Evolutionary conservation across 2,113 vertebrate species (phyloP).

Genomic region (Pelvicachromis taeniatus): DNA sequence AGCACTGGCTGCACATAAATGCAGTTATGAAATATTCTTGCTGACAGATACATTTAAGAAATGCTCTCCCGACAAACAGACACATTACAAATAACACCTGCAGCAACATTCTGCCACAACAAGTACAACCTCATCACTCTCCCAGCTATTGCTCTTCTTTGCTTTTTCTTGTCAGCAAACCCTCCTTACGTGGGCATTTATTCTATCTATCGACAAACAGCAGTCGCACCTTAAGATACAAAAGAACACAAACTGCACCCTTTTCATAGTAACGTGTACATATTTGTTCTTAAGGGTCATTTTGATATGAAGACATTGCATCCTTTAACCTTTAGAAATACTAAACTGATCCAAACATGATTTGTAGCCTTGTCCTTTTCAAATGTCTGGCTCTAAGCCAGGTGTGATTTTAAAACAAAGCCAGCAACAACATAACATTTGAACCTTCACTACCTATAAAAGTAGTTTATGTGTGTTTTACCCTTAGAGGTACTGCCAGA

Average conservation of each 20-base stretch:
- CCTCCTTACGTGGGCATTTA: not conserved
- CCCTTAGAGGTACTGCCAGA: not conserved
- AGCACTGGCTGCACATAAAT: constrained; percentile 19
- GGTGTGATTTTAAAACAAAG: not conserved
- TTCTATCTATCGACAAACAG: not conserved
- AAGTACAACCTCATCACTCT: constrained; percentile 12
- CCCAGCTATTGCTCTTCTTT: not conserved
- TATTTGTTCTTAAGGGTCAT: not conserved
- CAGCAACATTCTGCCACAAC: not conserved
- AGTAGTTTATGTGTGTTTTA: not conserved
- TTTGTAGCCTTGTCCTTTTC: not conserved
- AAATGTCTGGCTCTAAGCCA: not conserved
- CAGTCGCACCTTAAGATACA: not conserved
- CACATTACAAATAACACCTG: constrained; percentile 30
- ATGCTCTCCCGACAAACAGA: constrained; percentile 19
- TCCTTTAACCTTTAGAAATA: not conserved
- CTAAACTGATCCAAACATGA: not conserved
- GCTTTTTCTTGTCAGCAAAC: not conserved
- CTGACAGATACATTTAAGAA: constrained; percentile 39
- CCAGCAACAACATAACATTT: not conserved
- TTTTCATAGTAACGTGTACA: not conserved
- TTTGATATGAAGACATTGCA: not conserved
- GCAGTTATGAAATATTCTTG: constrained; percentile 15
- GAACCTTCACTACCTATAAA: not conserved
- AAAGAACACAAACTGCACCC: not conserved